Evolutionary conservation across 2,888 invertebrate species (phyloP).

Genomic region (Crepidodera aurea): DNA sequence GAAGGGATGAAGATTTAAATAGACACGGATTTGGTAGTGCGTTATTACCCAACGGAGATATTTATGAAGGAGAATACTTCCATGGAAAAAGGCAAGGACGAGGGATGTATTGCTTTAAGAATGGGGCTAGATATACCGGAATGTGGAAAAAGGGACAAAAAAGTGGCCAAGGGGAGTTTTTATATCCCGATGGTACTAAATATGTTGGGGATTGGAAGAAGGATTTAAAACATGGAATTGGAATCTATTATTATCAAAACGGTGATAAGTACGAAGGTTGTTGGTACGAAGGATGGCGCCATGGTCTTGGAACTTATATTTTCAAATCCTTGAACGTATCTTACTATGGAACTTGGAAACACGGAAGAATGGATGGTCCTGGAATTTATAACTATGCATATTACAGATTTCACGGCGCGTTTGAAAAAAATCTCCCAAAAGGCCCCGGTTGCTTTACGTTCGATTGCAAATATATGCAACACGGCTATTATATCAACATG

Average conservation of each 20-base stretch:
- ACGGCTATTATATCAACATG: constrained; percentile 73
- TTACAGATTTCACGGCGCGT: constrained; percentile 69
- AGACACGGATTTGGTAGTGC: constrained; percentile 87
- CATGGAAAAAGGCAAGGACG: constrained; percentile 81
- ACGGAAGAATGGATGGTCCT: constrained; percentile 77
- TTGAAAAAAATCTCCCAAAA: constrained; percentile 73
- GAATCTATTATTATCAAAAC: constrained; percentile 74
- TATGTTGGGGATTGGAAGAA: constrained; percentile 85
- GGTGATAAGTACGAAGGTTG: constrained; percentile 83
- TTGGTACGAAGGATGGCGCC: constrained; percentile 77
- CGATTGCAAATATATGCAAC: constrained; percentile 77
- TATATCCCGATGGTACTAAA: constrained; percentile 86
- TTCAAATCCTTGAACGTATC: constrained; percentile 66
- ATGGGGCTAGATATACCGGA: constrained; percentile 83
- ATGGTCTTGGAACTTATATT: constrained; percentile 81
- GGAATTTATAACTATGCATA: constrained; percentile 74
- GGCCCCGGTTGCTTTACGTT: constrained; percentile 81
- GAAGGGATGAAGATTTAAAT: constrained; percentile 77
- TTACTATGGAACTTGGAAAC: constrained; percentile 75
- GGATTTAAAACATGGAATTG: constrained; percentile 74
- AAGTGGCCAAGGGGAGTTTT: constrained; percentile 82
- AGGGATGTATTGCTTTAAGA: constrained; percentile 79
- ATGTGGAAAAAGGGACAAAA: constrained; percentile 74
- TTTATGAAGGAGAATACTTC: constrained; percentile 84
- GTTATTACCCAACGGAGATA: constrained; percentile 85